Percentiles rank a stretch among this genome's conserved stretches.
Evolutionary conservation across 2,888 invertebrate species (phyloP).

Genomic region (Oasisia sp.): DNA sequence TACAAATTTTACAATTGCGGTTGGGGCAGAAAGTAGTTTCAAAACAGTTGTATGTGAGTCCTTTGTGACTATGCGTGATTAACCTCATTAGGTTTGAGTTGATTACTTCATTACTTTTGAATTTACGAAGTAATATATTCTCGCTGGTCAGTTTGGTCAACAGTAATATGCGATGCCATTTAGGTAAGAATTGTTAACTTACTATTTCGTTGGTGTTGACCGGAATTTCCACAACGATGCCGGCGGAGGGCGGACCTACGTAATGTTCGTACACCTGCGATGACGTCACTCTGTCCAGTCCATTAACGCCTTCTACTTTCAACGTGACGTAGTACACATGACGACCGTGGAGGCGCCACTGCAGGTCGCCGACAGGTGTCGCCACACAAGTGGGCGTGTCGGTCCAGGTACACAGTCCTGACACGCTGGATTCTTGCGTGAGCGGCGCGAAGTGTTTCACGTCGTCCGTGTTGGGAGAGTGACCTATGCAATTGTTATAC

Average conservation of each 20-base stretch:
- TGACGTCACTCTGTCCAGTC: background rate
- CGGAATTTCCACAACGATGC: background rate
- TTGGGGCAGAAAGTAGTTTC: background rate
- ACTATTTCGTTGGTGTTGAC: background rate
- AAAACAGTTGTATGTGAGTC: background rate
- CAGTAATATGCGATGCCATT: background rate
- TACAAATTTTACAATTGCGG: too few species aligned
- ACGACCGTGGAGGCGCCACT: background rate
- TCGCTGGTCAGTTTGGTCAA: background rate
- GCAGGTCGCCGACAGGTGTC: background rate
- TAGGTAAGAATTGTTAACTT: background rate
- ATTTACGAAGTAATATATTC: background rate
- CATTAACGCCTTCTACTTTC: background rate
- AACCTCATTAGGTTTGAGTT: background rate
- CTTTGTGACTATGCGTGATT: too few species aligned
- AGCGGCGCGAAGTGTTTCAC: background rate
- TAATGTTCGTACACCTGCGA: background rate
- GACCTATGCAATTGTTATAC: background rate
- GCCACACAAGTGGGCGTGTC: background rate
- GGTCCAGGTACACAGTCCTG: background rate
- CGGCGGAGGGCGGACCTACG: background rate
- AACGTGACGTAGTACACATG: background rate
- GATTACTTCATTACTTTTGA: background rate
- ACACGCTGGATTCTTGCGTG: background rate
- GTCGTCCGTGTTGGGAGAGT: background rate